A percentile compares a stretch with the other conserved stretches of the same genome.
phyloP scores from a whole-genome alignment of 2,113 vertebrate genomes.

The Gorsachius goisagi region DNA sequence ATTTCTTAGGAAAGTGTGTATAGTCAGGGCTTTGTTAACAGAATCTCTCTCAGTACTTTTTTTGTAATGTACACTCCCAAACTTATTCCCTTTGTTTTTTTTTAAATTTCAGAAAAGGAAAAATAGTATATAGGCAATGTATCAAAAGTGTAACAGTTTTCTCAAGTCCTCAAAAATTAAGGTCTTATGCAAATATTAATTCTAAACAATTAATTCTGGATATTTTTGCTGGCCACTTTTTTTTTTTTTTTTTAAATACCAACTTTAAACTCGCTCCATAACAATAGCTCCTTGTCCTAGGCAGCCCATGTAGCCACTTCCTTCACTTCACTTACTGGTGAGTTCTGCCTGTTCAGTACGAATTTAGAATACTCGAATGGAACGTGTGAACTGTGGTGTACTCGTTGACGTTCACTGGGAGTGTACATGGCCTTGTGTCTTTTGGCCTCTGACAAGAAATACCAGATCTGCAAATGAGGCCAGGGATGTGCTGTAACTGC shows the following conservation, averaged over 20 bases:
- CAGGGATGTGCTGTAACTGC: neutral
- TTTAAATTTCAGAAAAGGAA: neutral
- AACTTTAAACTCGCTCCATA: neutral
- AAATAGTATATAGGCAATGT: neutral
- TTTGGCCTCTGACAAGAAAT: neutral
- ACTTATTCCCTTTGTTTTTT: neutral
- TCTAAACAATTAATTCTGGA: neutral
- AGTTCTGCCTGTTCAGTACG: neutral
- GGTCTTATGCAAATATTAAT: neutral
- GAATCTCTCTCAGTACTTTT: neutral
- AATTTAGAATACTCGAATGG: neutral
- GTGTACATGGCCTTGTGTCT: neutral
- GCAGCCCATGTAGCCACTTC: neutral
- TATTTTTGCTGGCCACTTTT: neutral
- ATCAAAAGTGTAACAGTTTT: neutral
- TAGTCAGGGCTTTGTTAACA: neutral
- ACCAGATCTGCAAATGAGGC: neutral
- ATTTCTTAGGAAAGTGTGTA: neutral
- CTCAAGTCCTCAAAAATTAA: neutral
- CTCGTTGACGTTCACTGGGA: neutral
- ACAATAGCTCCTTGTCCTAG: neutral
- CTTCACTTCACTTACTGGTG: neutral
- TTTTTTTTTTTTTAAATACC: neutral
- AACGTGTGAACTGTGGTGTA: neutral
- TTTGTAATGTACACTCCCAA: neutral